Conservation (phyloP, 2,113 vertebrate genomes). For the Lamprotornis superbus region DNA sequence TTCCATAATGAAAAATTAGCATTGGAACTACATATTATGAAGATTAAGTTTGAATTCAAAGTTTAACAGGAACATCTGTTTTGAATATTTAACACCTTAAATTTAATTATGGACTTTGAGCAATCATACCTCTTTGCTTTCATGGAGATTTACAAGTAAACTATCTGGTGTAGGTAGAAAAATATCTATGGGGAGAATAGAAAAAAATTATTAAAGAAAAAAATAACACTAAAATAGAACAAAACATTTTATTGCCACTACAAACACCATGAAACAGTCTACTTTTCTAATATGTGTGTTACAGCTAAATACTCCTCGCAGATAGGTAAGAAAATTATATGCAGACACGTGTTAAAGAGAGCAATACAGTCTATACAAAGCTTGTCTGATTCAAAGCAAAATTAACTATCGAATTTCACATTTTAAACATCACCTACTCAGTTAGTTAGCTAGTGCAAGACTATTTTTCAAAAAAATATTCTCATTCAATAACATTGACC, state of each 20-base stretch:
- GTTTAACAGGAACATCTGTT: neutral
- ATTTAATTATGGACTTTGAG: neutral
- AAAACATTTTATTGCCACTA: neutral
- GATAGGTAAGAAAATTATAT: neutral
- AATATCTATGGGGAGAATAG: slow-evolving; percentile 76
- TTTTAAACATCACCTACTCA: neutral
- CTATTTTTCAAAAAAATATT: neutral
- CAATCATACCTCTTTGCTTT: slow-evolving; percentile 88
- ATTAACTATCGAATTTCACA: neutral
- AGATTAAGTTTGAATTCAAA: neutral
- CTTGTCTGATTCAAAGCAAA: neutral
- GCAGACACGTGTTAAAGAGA: neutral
- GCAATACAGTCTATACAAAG: neutral
- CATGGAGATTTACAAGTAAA: slow-evolving; percentile 93
- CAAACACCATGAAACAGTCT: neutral
- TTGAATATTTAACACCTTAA: neutral
- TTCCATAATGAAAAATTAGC: neutral
- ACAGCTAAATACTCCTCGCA: neutral
- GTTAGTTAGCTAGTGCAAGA: neutral
- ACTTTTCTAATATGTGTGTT: neutral
- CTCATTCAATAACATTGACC: neutral
- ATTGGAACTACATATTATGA: neutral
- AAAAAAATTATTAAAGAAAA: slow-evolving; percentile 12
- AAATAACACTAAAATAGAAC: neutral
- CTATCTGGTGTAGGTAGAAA: slow-evolving; percentile 94